A percentile compares a stretch with the other conserved stretches of the same genome.
Evolutionary conservation across 1,140 invertebrate genomes (phyloP).

Genomic region (Diprion similis): DNA sequence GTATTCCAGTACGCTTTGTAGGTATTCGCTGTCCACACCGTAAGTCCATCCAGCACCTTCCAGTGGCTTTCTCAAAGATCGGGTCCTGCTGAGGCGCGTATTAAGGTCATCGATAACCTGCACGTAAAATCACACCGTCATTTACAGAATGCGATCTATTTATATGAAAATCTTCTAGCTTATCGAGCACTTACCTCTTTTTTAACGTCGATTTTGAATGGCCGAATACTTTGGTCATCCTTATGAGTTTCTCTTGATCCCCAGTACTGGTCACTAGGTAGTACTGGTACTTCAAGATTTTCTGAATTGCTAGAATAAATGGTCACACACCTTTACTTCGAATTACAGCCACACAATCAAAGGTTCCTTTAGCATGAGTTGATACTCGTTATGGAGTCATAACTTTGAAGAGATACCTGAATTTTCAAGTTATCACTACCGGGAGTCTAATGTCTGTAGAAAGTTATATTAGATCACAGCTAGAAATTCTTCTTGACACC

Average conservation of each 20-base stretch:
- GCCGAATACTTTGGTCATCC: conserved; percentile 53
- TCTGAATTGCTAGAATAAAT: too few relatives aligned
- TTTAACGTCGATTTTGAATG: conserved; percentile 60
- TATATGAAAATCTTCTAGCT: neutral
- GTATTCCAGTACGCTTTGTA: conserved; percentile 70
- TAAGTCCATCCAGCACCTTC: conserved; percentile 70
- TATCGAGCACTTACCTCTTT: conserved; percentile 40
- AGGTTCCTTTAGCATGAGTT: neutral
- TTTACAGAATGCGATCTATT: conserved; percentile 20
- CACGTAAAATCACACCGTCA: neutral
- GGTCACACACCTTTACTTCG: too few relatives aligned
- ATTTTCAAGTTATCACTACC: too few relatives aligned
- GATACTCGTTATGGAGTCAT: too few relatives aligned
- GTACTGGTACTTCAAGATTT: neutral
- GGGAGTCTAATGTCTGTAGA: too few relatives aligned
- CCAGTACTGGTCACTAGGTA: conserved; percentile 56
- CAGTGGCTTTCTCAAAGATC: conserved; percentile 62
- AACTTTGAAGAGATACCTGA: too few relatives aligned
- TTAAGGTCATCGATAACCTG: conserved; percentile 57
- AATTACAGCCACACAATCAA: neutral
- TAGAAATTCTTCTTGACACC: too few relatives aligned
- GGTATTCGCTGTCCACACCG: conserved; percentile 70
- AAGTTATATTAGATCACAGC: too few relatives aligned
- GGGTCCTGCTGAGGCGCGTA: conserved; percentile 45
- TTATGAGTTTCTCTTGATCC: conserved; percentile 46